Evolutionary conservation across 2,797 vertebrate species (phyloP).

Genomic region (Gobionotothen gibberifrons): DNA sequence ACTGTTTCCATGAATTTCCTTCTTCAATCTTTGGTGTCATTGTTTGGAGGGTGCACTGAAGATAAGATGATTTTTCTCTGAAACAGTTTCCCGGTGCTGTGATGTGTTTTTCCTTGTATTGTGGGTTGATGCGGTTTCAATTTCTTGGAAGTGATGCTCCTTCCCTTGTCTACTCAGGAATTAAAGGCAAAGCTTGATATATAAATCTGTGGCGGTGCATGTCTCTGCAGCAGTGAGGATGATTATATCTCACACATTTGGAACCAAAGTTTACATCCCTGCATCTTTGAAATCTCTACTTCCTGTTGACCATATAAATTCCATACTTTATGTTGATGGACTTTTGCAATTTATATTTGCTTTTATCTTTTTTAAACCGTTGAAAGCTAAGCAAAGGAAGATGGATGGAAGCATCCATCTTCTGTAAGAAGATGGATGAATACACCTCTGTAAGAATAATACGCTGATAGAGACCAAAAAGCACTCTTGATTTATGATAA

Average conservation of each 20-base stretch:
- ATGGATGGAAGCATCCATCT: neutral
- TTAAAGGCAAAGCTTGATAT: slow-evolving; percentile 5
- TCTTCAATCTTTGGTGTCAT: neutral
- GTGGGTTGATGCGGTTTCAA: neutral
- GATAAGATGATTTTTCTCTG: slow-evolving; percentile 3
- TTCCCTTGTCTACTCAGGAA: slow-evolving; percentile 1
- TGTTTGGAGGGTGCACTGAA: neutral
- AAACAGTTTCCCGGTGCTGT: neutral
- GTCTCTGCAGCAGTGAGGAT: neutral
- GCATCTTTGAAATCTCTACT: neutral
- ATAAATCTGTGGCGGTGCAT: neutral
- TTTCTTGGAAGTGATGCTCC: slow-evolving; percentile 26
- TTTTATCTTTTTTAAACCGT: neutral
- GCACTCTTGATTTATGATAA: neutral
- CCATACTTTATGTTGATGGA: neutral
- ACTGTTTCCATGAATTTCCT: neutral
- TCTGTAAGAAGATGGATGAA: no score
- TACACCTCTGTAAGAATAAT: neutral
- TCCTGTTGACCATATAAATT: neutral
- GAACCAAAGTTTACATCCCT: neutral
- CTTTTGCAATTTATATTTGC: neutral
- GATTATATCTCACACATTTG: neutral
- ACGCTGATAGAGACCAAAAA: neutral
- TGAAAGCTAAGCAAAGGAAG: neutral
- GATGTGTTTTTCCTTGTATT: slow-evolving; percentile 14